These are phyloP conservation scores for Cynocephalus volans DNA, from an alignment of 2,113 vertebrate genomes.

Conservation along the genomic window DNA sequence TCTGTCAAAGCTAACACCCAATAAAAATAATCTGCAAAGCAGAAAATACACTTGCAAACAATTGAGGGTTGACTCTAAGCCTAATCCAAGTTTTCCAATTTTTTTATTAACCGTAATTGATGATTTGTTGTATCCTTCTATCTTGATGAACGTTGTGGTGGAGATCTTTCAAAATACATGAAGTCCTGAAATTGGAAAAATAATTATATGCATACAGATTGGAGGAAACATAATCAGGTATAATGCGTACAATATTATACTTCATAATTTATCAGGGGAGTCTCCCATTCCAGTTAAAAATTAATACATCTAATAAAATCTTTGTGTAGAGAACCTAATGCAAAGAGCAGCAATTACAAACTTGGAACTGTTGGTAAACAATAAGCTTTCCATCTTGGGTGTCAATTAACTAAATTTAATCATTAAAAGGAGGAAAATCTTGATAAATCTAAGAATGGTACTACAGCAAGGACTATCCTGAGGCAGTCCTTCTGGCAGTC, in stretches of 20 bases:
- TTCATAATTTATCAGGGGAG: slow-evolving; percentile 8
- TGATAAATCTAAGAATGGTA: neutral
- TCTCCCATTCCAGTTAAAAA: neutral
- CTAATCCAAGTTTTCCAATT: neutral
- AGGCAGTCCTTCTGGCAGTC: too few relatives aligned
- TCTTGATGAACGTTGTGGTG: neutral
- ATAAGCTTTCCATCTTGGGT: neutral
- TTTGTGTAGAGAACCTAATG: neutral
- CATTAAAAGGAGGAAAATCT: slow-evolving; percentile 12
- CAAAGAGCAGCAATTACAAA: neutral
- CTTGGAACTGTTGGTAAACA: neutral
- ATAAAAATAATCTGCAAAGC: slow-evolving; percentile 8
- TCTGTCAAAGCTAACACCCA: neutral
- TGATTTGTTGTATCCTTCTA: neutral
- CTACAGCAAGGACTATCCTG: rapidly evolving
- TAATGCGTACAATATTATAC: neutral
- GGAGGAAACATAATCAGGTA: neutral
- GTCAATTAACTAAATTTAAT: neutral
- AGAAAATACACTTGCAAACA: slow-evolving; percentile 38
- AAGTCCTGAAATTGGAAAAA: slow-evolving; percentile 82
- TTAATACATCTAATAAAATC: neutral
- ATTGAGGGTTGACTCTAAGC: neutral
- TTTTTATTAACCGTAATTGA: neutral
- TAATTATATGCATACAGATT: neutral
- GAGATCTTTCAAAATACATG: slow-evolving; percentile 82